phyloP scores from a whole-genome alignment of 2,888 invertebrate species.

The Eupithecia centaureata region DNA sequence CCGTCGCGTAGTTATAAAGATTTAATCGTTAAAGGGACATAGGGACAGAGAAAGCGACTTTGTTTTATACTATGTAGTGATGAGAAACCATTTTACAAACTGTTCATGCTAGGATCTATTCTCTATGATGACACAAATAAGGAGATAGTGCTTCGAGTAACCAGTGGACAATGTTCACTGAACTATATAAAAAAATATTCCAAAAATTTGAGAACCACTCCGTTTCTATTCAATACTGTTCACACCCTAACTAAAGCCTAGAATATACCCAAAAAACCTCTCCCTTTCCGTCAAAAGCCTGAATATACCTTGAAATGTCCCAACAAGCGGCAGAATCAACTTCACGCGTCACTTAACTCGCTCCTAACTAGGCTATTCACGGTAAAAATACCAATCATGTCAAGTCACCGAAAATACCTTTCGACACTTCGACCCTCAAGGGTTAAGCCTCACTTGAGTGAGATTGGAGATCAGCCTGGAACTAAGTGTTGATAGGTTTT shows the following conservation, averaged over 20 bases:
- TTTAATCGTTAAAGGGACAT: too few species aligned
- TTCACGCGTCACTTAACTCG: conserved; percentile 26
- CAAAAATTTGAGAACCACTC: too few species aligned
- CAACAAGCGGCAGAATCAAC: conserved; percentile 21
- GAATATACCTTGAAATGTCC: conserved; percentile 6
- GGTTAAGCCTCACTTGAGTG: conserved; percentile 5
- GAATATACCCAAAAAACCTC: background rate
- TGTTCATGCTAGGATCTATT: too few species aligned
- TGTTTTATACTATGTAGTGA: too few species aligned
- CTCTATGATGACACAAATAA: too few species aligned
- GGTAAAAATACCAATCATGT: conserved; percentile 36
- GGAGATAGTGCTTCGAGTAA: too few species aligned
- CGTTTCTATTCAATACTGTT: background rate
- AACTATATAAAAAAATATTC: too few species aligned
- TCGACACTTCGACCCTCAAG: conserved; percentile 29
- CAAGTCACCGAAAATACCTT: conserved; percentile 29
- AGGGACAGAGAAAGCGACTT: too few species aligned
- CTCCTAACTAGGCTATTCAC: conserved; percentile 31
- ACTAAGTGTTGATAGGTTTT: background rate
- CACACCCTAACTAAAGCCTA: background rate
- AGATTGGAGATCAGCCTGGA: background rate
- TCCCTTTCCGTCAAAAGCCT: background rate
- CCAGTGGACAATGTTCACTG: too few species aligned
- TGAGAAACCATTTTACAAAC: too few species aligned
- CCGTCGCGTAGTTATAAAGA: too few species aligned